These are phyloP conservation scores for Ptychadena robeensis DNA, from an alignment of 2,797 vertebrate species.

Conservation along the genomic window DNA sequence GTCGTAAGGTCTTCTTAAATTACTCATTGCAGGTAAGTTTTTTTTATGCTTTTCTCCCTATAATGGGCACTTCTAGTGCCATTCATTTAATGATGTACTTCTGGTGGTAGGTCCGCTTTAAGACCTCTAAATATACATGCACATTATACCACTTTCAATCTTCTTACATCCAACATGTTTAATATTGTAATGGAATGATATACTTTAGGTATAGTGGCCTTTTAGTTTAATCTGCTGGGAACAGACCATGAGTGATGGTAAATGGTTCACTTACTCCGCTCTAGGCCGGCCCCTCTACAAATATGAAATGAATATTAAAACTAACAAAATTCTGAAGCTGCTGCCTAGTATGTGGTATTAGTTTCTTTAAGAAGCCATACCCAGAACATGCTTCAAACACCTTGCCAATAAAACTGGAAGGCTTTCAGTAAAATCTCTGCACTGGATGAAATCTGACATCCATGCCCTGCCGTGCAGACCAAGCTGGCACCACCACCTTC, in stretches of 20 bases:
- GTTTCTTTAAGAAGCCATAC: background rate
- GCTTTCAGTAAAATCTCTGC: background rate
- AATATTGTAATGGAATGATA: no score
- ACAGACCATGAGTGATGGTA: background rate
- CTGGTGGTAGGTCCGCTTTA: no score
- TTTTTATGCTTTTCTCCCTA: no score
- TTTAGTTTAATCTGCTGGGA: background rate
- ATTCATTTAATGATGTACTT: no score
- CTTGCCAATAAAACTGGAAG: background rate
- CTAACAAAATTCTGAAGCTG: background rate
- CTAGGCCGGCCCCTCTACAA: background rate
- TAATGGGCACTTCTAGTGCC: no score
- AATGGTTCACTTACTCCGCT: background rate
- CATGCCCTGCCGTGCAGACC: conserved; percentile 9
- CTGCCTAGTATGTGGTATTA: background rate
- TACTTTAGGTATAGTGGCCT: background rate
- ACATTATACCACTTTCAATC: no score
- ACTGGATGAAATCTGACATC: conserved; percentile 22
- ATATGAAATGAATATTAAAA: background rate
- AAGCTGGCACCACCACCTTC: conserved; percentile 6
- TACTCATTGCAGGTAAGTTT: no score
- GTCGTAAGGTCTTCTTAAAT: no score
- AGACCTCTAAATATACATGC: no score
- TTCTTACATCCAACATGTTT: no score
- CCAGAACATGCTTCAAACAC: background rate